Evolutionary conservation across 2,888 invertebrate species (phyloP).

Genomic region (Alloplasta piceator): DNA sequence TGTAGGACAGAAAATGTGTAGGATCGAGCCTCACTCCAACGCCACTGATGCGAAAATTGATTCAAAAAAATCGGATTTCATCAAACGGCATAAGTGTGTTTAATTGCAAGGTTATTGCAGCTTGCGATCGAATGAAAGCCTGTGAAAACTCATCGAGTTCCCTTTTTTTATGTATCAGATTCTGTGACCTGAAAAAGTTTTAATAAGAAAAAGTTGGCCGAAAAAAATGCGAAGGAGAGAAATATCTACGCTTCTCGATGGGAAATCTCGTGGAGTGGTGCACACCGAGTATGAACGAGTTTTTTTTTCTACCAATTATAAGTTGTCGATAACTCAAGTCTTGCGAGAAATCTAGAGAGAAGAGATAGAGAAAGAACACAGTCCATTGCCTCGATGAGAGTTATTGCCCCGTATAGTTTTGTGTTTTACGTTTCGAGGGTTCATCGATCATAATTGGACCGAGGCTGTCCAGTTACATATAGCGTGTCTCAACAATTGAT

Average conservation of each 20-base stretch:
- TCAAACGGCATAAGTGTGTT: too few relatives aligned
- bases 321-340: slow-evolving; percentile 57
- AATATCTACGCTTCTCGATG: not conserved
- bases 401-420: slow-evolving; percentile 6
- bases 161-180: not conserved
- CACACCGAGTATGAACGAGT: slow-evolving; percentile 31
- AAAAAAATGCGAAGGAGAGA: not conserved
- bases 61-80: too few relatives aligned
- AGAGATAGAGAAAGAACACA: slow-evolving; percentile 7
- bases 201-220: not conserved
- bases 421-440: slow-evolving; percentile 46
- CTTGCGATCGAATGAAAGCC: too few relatives aligned
- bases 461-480: slow-evolving; percentile 30
- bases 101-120: too few relatives aligned
- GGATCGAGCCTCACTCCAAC: too few relatives aligned
- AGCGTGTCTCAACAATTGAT: not conserved
- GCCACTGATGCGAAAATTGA: too few relatives aligned
- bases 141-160: not conserved
- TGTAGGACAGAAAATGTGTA: too few relatives aligned
- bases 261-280: not conserved
- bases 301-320: slow-evolving; percentile 55
- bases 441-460: slow-evolving; percentile 62
- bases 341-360: slow-evolving; percentile 14
- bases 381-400: slow-evolving; percentile 45
- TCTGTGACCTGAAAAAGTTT: not conserved